These are phyloP conservation scores for Ptiloglossa arizonensis DNA, from an alignment of 1,140 invertebrate genomes.

Conservation along the genomic window DNA sequence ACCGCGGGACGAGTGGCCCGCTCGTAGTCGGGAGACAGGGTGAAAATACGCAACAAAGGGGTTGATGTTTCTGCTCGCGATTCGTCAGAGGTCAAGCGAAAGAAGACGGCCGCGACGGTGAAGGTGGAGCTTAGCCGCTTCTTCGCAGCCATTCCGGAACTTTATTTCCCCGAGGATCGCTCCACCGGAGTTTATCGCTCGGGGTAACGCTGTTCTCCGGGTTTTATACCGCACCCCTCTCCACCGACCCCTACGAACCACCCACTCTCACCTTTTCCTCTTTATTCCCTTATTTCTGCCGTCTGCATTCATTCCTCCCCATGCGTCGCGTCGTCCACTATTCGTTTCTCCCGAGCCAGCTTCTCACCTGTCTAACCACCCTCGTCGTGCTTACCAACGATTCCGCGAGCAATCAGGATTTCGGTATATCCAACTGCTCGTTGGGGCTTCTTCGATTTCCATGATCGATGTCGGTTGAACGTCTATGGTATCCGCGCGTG, in stretches of 20 bases:
- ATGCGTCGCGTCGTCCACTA: background rate
- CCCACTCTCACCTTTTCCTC: background rate
- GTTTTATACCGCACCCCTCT: slow-evolving; percentile 32
- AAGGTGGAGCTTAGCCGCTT: slow-evolving; percentile 44
- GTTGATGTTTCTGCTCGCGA: slow-evolving; percentile 42
- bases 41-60: slow-evolving; percentile 44
- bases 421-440: slow-evolving; percentile 26
- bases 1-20: background rate
- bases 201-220: slow-evolving; percentile 52
- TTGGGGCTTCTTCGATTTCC: background rate
- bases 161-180: slow-evolving; percentile 74
- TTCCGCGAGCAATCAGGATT: slow-evolving; percentile 27
- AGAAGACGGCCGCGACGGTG: slow-evolving; percentile 31
- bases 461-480: background rate
- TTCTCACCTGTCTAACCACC: background rate
- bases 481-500: background rate
- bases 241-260: slow-evolving; percentile 6
- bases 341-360: background rate
- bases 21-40: background rate
- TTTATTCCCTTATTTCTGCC: slow-evolving; percentile 27
- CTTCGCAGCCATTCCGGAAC: slow-evolving; percentile 62
- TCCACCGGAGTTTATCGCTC: slow-evolving; percentile 68
- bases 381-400: background rate
- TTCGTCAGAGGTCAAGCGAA: slow-evolving; percentile 61
- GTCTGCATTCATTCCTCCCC: background rate